A percentile compares a stretch with the other conserved stretches of the same genome.
These are phyloP conservation scores for Borostomias antarcticus DNA, from an alignment of 2,797 vertebrate species.

Conservation along the genomic window DNA sequence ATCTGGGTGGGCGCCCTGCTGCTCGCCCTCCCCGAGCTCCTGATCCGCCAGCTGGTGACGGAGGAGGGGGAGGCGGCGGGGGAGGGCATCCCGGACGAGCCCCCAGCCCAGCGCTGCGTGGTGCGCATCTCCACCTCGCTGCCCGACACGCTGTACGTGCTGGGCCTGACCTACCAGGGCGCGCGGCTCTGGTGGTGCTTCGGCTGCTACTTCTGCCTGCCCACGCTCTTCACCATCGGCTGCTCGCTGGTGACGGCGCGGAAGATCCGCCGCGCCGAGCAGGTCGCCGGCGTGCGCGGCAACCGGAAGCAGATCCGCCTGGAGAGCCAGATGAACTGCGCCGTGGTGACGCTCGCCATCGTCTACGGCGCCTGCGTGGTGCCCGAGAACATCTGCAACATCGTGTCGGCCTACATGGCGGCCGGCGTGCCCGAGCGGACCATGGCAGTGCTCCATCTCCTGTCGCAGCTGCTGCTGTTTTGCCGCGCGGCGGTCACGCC, in stretches of 20 bases:
- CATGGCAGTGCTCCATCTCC: conserved; percentile 92
- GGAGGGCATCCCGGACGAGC: conserved; percentile 52
- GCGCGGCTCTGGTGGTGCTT: conserved; percentile 99
- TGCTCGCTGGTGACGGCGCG: conserved; percentile 93
- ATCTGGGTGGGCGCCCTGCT: conserved; percentile 97
- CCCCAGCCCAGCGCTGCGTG: conserved; percentile 81
- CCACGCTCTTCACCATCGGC: conserved; percentile 95
- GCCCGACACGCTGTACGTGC: conserved; percentile 92
- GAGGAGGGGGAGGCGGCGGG: conserved; percentile 85
- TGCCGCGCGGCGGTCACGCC: conserved; percentile 95
- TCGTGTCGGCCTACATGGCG: conserved; percentile 95
- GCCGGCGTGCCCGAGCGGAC: conserved; percentile 89
- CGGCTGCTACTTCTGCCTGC: conserved; percentile 97
- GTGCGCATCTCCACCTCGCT: conserved; percentile 90
- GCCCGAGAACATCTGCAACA: conserved; percentile 98
- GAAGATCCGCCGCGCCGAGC: conserved; percentile 91
- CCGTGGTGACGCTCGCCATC: conserved; percentile 94
- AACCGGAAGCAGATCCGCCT: conserved; percentile 96
- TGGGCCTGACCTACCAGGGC: conserved; percentile 93
- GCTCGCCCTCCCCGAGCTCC: conserved; percentile 91
- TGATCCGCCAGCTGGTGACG: conserved; percentile 87
- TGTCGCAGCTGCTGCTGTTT: conserved; percentile 95
- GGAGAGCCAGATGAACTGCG: conserved; percentile 99
- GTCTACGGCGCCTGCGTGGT: conserved; percentile 96
- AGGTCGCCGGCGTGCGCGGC: conserved; percentile 88